Evolutionary conservation across 2,797 vertebrate species (phyloP).

Genomic region (Gymnopithys bicolor): DNA sequence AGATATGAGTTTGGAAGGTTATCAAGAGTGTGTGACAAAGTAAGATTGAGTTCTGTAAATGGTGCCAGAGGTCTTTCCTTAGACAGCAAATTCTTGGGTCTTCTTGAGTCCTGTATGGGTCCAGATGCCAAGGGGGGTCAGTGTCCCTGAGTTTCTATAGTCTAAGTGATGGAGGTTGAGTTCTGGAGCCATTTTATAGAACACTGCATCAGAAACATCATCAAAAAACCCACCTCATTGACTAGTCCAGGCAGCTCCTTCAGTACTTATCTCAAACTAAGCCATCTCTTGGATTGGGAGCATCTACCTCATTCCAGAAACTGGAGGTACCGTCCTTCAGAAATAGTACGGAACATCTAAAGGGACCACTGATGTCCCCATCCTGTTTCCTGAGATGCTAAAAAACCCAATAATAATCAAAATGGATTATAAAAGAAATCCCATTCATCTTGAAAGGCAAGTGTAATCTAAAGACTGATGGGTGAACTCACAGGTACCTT

Average conservation of each 20-base stretch:
- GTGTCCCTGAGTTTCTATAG: background rate
- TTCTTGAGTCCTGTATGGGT: background rate
- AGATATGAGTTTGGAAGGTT: background rate
- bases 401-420: background rate
- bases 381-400: background rate
- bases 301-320: background rate
- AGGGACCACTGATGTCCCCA: background rate
- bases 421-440: constrained; percentile 2
- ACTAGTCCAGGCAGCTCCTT: background rate
- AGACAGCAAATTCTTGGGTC: background rate
- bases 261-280: background rate
- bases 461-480: constrained; percentile 28
- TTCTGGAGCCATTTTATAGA: background rate
- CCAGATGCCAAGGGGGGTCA: background rate
- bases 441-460: constrained; percentile 36
- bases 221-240: background rate
- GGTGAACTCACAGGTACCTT: constrained; percentile 53
- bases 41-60: background rate
- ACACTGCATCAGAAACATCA: background rate
- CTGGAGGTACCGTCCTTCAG: background rate
- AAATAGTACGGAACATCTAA: background rate
- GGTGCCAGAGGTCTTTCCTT: background rate
- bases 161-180: background rate
- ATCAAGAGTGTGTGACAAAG: background rate
- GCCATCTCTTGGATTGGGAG: background rate